Percentiles rank a stretch among this genome's conserved stretches.
Conservation (phyloP, 2,888 invertebrate species). For the Erannis defoliaria region DNA sequence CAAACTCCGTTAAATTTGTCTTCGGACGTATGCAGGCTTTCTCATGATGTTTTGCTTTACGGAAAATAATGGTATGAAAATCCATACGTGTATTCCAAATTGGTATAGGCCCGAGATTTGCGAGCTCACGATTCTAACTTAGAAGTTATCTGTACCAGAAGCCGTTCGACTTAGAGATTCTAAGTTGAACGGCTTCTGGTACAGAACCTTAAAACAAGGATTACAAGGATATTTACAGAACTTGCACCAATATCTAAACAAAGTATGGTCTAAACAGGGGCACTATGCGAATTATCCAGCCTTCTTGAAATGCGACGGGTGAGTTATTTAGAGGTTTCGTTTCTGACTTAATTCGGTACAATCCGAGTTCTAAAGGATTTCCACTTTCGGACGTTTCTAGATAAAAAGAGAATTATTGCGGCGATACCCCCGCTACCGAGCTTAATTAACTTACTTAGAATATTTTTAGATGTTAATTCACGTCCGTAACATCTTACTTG, state of each 20-base stretch:
- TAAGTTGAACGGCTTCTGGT: too few species aligned
- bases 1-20: too few species aligned
- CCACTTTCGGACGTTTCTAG: slow-evolving; percentile 31
- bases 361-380: slow-evolving; percentile 25
- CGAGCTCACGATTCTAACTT: too few species aligned
- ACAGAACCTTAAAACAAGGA: too few species aligned
- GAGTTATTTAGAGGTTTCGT: slow-evolving; percentile 29
- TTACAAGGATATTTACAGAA: too few species aligned
- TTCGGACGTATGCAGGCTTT: too few species aligned
- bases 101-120: too few species aligned
- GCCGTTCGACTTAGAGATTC: too few species aligned
- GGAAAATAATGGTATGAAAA: too few species aligned
- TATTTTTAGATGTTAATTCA: neutral
- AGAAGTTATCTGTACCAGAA: too few species aligned
- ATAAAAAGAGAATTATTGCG: slow-evolving; percentile 39
- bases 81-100: too few species aligned
- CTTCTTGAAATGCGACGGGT: slow-evolving; percentile 17
- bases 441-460: slow-evolving; percentile 24
- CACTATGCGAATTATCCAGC: slow-evolving; percentile 25
- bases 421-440: slow-evolving; percentile 6
- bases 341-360: slow-evolving; percentile 28
- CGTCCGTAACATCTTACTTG: neutral
- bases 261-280: slow-evolving; percentile 20
- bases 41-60: too few species aligned
- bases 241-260: slow-evolving; percentile 11